Base-by-base conservation (phyloP, 2,113 vertebrate species). In the Notothenia rossii region DNA sequence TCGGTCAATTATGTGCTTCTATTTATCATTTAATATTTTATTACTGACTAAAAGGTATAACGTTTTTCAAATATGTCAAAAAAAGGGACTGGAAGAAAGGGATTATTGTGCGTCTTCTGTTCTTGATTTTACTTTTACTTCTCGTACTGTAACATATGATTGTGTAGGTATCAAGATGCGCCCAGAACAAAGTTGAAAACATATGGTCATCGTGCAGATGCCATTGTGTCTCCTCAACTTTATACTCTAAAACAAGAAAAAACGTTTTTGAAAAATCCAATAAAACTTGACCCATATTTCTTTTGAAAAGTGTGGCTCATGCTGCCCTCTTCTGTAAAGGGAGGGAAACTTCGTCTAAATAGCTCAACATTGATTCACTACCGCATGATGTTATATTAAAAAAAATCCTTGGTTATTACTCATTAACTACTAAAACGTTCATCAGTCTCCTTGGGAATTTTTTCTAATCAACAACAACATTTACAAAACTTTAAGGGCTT, bases 321-420 rank as follows among this genome's bases (percentile, higher is more conserved):
- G 80, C 90, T 93, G 89, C 91, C 89, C 88, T 88, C 91, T 89
- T 72, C 86, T 87, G 91, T 78, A 62, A 17, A 29, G 14, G 77
- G 12, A 51, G 10, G 25, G 62, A 78, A 9, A 75, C 20, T 79
- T 36, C 10, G 75, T 68, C 5, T 71, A 6, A 68, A 77, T 13
- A 3, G 4, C 20, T 64, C 7, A 20, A 59, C 43, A 43, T 73
- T 45, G n/a, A 3, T 20, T 74, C n/a, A 14, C 43, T 17, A 8
- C 36, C 20, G n/a, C 29, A 29, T 77, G 78, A 61, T 82, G 63
- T 56, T 75, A 53, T 33, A 59, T 64, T 8, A 3, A 62, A 69
- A 67, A 63, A 10, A 0, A 25, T 36, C 13, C 9, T 7, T 4
- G 2, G 36, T 53, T 36, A 36, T 36, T 6, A 36, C 1, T 36